Percentiles rank a stretch among this genome's conserved stretches.
Conservation (phyloP, 2,888 invertebrate genomes). For the Dolomedes plantarius region DNA sequence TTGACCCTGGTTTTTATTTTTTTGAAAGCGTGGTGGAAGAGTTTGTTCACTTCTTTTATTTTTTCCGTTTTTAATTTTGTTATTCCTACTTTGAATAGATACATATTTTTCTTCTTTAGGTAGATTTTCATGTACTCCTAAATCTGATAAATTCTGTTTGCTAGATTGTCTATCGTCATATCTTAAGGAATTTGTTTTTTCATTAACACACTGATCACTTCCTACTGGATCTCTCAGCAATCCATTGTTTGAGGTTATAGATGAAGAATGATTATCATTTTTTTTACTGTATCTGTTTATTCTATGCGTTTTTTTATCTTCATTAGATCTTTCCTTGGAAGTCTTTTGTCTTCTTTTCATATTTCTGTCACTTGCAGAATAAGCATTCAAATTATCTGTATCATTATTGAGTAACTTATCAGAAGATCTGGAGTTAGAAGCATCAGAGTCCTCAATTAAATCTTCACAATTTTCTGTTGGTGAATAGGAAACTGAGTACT, state of each 20-base stretch:
- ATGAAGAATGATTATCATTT: too few relatives aligned
- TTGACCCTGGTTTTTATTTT: conserved; percentile 12
- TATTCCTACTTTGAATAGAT: not conserved
- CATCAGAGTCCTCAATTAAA: not conserved
- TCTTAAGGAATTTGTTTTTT: too few relatives aligned
- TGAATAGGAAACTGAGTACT: conserved; percentile 26
- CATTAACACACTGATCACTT: too few relatives aligned
- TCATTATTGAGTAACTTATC: not conserved
- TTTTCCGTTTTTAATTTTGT: conserved; percentile 18
- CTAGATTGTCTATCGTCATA: too few relatives aligned
- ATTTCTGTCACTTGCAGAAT: not conserved
- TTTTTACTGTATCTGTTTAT: too few relatives aligned
- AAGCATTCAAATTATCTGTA: not conserved
- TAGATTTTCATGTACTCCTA: too few relatives aligned
- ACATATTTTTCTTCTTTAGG: too few relatives aligned
- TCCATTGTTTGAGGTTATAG: too few relatives aligned
- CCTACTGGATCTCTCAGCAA: too few relatives aligned
- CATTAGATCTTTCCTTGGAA: not conserved
- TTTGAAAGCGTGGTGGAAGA: conserved; percentile 62
- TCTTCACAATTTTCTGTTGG: conserved; percentile 5
- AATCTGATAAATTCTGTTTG: too few relatives aligned
- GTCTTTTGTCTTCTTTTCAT: not conserved
- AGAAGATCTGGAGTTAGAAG: not conserved
- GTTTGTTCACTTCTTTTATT: conserved; percentile 30
- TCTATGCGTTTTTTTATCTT: too few relatives aligned